These are phyloP conservation scores for Muntiacus muntjak DNA, from an alignment of 2,113 vertebrate species.

Conservation along the genomic window DNA sequence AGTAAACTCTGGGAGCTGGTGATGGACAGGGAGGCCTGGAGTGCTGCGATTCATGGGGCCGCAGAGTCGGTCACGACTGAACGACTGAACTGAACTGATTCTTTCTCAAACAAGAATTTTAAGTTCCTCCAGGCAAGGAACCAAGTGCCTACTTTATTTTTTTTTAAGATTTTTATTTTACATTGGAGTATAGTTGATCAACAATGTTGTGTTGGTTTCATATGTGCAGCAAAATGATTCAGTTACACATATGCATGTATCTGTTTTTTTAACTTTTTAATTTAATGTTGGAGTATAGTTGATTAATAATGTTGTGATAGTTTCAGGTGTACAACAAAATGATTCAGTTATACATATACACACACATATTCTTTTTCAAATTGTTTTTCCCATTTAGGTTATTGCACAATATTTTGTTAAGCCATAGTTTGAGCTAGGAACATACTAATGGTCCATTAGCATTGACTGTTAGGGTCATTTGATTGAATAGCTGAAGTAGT, in stretches of 20 bases:
- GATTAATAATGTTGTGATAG: neutral
- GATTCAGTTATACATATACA: neutral
- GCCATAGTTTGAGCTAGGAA: neutral
- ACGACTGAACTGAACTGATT: neutral
- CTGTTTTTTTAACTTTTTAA: neutral
- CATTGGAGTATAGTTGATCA: neutral
- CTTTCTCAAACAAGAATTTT: neutral
- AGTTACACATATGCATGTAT: neutral
- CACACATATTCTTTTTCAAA: fast-evolving
- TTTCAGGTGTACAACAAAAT: neutral
- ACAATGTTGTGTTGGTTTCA: neutral
- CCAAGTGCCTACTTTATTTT: neutral
- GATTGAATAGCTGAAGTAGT: neutral
- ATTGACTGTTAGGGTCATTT: neutral
- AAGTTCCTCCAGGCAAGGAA: neutral
- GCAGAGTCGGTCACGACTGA: neutral
- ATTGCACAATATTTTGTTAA: neutral
- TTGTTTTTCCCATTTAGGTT: neutral
- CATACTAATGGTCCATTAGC: neutral
- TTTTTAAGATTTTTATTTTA: neutral
- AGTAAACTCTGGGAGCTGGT: neutral
- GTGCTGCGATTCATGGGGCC: neutral
- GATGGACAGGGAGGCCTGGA: neutral
- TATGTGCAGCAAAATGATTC: neutral
- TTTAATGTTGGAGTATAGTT: neutral